phyloP scores from a whole-genome alignment of 2,888 invertebrate species.

The Drosophila neonasuta region DNA sequence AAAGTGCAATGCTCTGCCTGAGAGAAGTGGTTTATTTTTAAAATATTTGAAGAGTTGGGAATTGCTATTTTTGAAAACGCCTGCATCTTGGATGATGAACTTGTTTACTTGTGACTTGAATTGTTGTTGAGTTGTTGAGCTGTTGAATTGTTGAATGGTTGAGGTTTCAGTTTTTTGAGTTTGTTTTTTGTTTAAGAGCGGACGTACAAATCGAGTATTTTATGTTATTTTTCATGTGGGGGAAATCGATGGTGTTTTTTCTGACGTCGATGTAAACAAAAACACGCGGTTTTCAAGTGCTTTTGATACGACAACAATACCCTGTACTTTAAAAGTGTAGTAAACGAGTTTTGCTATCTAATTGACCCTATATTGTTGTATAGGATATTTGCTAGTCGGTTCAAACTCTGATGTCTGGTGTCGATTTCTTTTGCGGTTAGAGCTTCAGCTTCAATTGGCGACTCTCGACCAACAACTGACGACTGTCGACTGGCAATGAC shows the following conservation, averaged over 20 bases:
- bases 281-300: conserved; percentile 18
- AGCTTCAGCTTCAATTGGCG: conserved; percentile 27
- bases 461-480: conserved; percentile 19
- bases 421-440: conserved; percentile 15
- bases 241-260: conserved; percentile 11
- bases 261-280: conserved; percentile 28
- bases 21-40: conserved; percentile 46
- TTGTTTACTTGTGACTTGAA: conserved; percentile 38
- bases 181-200: conserved; percentile 29
- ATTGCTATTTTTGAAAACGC: conserved; percentile 61
- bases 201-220: conserved; percentile 31
- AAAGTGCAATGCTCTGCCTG: conserved; percentile 67
- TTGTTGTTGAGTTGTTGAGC: conserved; percentile 32
- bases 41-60: conserved; percentile 48
- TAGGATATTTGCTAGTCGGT: conserved; percentile 22
- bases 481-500: conserved; percentile 49
- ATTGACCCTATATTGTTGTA: neutral
- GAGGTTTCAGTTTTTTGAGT: conserved; percentile 2
- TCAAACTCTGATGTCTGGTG: neutral
- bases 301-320: conserved; percentile 20
- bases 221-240: conserved; percentile 17
- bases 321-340: neutral
- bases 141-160: conserved; percentile 31
- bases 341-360: neutral
- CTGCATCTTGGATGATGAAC: conserved; percentile 36